Percentiles rank a stretch among this genome's conserved stretches.
phyloP scores from a whole-genome alignment of 2,113 vertebrate genomes.

The Orcinus orca region DNA sequence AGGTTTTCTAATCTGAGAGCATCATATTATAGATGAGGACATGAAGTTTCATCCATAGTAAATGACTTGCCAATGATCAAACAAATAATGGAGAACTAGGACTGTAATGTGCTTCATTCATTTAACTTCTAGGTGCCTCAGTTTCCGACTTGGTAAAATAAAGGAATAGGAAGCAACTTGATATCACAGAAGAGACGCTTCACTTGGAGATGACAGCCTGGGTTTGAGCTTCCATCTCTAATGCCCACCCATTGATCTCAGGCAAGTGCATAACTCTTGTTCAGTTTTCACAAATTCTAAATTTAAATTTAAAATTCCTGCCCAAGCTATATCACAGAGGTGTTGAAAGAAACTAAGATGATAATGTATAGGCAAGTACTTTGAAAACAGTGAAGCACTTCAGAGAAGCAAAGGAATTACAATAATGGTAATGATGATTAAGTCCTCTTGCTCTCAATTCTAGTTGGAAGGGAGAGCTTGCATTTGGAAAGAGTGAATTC shows the following conservation, averaged over 20 bases:
- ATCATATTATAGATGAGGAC: conserved; percentile 4
- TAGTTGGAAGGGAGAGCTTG: conserved; percentile 14
- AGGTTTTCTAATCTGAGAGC: conserved; percentile 6
- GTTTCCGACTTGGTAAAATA: not conserved
- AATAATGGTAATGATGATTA: not conserved
- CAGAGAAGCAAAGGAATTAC: conserved; percentile 18
- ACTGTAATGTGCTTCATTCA: not conserved
- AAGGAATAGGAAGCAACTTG: not conserved
- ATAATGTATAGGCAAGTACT: not conserved
- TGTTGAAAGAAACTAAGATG: not conserved
- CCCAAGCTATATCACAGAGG: not conserved
- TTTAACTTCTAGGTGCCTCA: not conserved
- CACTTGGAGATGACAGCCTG: not conserved
- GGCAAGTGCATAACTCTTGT: not conserved
- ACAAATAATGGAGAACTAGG: not conserved
- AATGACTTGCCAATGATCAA: not conserved
- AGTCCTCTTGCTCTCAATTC: conserved; percentile 16
- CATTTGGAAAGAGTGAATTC: not conserved
- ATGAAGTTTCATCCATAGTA: not conserved
- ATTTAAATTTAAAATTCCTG: conserved; percentile 16
- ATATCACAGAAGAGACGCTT: not conserved
- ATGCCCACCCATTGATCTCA: not conserved
- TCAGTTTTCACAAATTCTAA: conserved; percentile 19
- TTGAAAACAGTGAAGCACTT: conserved; percentile 43
- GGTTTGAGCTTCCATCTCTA: not conserved